Evolutionary conservation across 2,113 vertebrate species (phyloP).

Genomic region (Sapayoa aenigma): DNA sequence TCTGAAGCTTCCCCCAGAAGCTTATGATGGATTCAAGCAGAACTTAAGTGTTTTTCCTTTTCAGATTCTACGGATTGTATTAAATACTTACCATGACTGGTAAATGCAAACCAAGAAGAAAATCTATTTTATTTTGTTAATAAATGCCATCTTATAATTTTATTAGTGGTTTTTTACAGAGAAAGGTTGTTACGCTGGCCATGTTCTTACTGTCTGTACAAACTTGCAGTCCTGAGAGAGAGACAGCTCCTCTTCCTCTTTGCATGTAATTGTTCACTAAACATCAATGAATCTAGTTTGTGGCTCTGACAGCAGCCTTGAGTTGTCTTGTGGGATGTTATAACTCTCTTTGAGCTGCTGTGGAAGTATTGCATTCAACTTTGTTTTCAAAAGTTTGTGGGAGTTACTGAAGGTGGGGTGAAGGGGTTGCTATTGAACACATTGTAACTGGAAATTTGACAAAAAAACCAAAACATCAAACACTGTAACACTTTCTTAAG

Average conservation of each 20-base stretch:
- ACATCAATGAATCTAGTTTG: background rate
- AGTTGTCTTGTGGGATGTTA: background rate
- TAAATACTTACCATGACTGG: background rate
- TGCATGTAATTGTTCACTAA: background rate
- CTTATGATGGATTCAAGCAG: background rate
- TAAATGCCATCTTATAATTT: background rate
- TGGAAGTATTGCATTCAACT: background rate
- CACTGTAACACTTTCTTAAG: background rate
- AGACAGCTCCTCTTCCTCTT: background rate
- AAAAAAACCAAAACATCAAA: background rate
- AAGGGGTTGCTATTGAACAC: background rate
- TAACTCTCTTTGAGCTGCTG: background rate
- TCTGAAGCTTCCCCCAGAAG: background rate
- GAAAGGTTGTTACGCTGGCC: background rate
- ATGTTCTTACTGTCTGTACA: background rate
- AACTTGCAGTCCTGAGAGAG: background rate
- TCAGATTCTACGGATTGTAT: background rate
- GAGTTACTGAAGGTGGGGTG: rapidly evolving
- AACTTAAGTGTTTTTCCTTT: background rate
- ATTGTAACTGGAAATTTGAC: background rate
- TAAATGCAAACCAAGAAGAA: background rate
- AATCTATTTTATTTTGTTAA: background rate
- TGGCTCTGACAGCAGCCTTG: background rate
- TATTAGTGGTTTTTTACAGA: background rate
- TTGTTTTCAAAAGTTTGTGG: background rate